A percentile compares a stretch with the other conserved stretches of the same genome.
phyloP scores from a whole-genome alignment of 2,888 invertebrate species.

The Coronaproctus castanopsis region DNA sequence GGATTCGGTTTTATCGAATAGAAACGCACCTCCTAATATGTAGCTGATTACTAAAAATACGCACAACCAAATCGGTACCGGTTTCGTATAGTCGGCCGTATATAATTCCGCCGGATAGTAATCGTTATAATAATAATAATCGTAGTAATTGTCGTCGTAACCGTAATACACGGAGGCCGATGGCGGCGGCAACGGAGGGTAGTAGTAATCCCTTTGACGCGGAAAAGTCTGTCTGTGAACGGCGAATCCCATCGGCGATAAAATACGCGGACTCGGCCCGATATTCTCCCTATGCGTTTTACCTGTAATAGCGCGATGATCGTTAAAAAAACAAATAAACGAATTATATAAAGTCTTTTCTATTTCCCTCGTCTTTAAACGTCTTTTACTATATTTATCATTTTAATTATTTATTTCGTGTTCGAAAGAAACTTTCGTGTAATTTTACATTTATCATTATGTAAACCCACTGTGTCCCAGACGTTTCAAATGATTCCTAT shows the following conservation, averaged over 20 bases:
- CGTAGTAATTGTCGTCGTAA: constrained; percentile 18
- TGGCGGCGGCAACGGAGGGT: too few relatives aligned
- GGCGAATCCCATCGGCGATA: constrained; percentile 47
- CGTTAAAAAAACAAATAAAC: not conserved
- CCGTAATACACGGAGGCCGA: constrained; percentile 12
- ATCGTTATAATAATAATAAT: constrained; percentile 29
- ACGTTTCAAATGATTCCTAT: too few relatives aligned
- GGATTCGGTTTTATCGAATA: constrained; percentile 66
- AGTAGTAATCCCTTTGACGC: constrained; percentile 9
- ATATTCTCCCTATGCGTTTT: constrained; percentile 9
- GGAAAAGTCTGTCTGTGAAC: constrained; percentile 36
- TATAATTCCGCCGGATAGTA: constrained; percentile 41
- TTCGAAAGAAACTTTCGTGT: not conserved
- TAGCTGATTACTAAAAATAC: constrained; percentile 73
- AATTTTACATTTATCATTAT: too few relatives aligned
- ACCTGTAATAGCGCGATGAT: constrained; percentile 1
- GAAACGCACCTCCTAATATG: constrained; percentile 68
- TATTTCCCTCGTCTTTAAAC: too few relatives aligned
- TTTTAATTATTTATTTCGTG: too few relatives aligned
- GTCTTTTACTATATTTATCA: too few relatives aligned
- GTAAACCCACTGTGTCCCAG: too few relatives aligned
- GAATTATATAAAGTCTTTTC: too few relatives aligned
- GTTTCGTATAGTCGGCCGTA: constrained; percentile 40
- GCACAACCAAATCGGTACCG: constrained; percentile 77
- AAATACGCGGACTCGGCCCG: constrained; percentile 36